These are phyloP conservation scores for Limnephilus rhombicus DNA, from an alignment of 2,888 invertebrate genomes.

Conservation along the genomic window DNA sequence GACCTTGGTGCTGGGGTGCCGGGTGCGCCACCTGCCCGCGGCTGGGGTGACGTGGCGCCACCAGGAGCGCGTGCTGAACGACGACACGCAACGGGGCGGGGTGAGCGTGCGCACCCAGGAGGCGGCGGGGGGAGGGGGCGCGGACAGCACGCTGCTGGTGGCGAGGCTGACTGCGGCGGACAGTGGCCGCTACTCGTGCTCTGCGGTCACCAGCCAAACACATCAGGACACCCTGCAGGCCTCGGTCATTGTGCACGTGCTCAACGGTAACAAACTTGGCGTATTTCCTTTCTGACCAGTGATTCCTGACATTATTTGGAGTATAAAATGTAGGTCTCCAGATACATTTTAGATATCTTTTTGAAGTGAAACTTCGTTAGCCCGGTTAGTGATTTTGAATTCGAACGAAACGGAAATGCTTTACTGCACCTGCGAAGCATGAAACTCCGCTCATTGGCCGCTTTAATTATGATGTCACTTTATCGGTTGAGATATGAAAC, in stretches of 20 bases:
- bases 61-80: slow-evolving; percentile 74
- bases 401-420: too few species aligned
- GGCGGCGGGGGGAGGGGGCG: slow-evolving; percentile 55
- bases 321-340: too few species aligned
- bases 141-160: slow-evolving; percentile 64
- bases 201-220: slow-evolving; percentile 33
- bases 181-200: slow-evolving; percentile 64
- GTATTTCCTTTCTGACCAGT: too few species aligned
- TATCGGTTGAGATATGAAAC: too few species aligned
- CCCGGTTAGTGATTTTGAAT: too few species aligned
- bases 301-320: too few species aligned
- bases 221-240: slow-evolving; percentile 50
- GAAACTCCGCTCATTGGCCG: too few species aligned
- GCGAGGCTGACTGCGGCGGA: slow-evolving; percentile 63
- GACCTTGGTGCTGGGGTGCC: slow-evolving; percentile 77
- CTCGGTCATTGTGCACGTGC: slow-evolving; percentile 63
- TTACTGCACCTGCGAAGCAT: too few species aligned
- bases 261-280: slow-evolving; percentile 55
- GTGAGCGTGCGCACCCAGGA: slow-evolving; percentile 68
- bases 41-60: slow-evolving; percentile 77
- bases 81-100: slow-evolving; percentile 76
- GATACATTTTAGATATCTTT: too few species aligned
- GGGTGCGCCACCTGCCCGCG: slow-evolving; percentile 74
- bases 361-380: too few species aligned
- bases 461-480: too few species aligned